Conservation (phyloP, 1,140 invertebrate species). For the Scaptomyza graminum region DNA sequence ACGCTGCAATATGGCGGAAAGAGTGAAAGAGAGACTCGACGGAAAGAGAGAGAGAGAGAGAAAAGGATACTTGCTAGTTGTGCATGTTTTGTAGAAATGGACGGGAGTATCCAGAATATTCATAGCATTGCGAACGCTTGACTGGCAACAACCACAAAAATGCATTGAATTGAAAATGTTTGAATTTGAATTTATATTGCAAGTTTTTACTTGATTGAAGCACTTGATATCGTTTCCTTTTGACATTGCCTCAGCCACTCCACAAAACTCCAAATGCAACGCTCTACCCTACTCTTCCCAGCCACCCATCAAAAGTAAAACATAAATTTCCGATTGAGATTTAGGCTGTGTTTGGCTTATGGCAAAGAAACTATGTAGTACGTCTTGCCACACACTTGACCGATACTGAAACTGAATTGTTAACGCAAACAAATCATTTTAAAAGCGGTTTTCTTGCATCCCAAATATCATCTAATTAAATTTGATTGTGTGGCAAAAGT, state of each 20-base stretch:
- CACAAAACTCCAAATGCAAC: background rate
- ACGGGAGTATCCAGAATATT: conserved; percentile 64
- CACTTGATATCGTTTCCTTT: conserved; percentile 79
- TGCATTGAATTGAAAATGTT: conserved; percentile 82
- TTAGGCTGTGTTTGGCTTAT: conserved; percentile 17
- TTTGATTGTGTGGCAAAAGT: conserved; percentile 22
- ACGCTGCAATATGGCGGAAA: conserved; percentile 51
- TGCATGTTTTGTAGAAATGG: conserved; percentile 22
- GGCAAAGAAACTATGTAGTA: conserved; percentile 43
- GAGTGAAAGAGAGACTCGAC: background rate
- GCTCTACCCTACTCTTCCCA: too few species aligned
- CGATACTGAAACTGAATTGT: conserved; percentile 22
- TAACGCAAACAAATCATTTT: conserved; percentile 2
- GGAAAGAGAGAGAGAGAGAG: conserved; percentile 4
- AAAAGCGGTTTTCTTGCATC: conserved; percentile 1
- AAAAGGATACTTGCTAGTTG: conserved; percentile 27
- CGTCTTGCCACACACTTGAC: conserved; percentile 26
- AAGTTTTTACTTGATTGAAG: conserved; percentile 78
- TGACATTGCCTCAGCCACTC: conserved; percentile 49
- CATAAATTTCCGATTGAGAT: conserved; percentile 5
- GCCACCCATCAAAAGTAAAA: background rate
- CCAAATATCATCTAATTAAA: conserved; percentile 10
- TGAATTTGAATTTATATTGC: conserved; percentile 82
- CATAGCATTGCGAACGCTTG: conserved; percentile 66
- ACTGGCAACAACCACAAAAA: conserved; percentile 79